These are phyloP conservation scores for Asobara japonica DNA, from an alignment of 1,140 invertebrate species.

Conservation along the genomic window DNA sequence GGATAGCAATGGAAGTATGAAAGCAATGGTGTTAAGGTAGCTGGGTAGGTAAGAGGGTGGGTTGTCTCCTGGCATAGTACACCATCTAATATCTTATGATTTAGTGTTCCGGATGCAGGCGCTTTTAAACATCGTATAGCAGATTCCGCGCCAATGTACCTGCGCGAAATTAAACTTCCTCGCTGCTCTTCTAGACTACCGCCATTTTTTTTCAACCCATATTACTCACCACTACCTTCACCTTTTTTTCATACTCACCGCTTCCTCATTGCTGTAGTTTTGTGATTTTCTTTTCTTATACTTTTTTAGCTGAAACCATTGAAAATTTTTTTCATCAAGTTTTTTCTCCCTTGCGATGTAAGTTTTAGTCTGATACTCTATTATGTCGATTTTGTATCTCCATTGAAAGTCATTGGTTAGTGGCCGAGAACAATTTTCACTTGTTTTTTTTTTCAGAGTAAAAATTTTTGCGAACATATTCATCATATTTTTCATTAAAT, in stretches of 20 bases:
- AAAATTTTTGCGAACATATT: too few species aligned
- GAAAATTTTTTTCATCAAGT: slow-evolving; percentile 4
- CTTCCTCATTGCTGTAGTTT: background rate
- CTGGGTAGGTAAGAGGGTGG: background rate
- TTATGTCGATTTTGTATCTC: background rate
- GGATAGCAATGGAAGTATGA: background rate
- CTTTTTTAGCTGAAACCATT: background rate
- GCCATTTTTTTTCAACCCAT: slow-evolving; percentile 11
- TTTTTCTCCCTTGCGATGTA: background rate
- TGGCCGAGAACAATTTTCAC: too few species aligned
- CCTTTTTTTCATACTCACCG: slow-evolving; percentile 24
- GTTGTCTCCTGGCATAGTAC: slow-evolving; percentile 28
- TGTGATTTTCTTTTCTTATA: slow-evolving; percentile 2
- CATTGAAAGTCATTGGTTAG: background rate
- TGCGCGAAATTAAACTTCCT: slow-evolving; percentile 59
- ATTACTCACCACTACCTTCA: background rate
- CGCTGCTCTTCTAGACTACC: slow-evolving; percentile 3
- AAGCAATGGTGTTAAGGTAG: background rate
- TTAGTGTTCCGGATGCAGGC: slow-evolving; percentile 58
- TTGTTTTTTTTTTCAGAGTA: too few species aligned
- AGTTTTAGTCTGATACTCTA: background rate
- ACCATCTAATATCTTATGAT: slow-evolving; percentile 63
- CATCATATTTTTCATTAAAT: background rate
- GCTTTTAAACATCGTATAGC: slow-evolving; percentile 49
- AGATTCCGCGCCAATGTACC: slow-evolving; percentile 49